Percentiles rank a stretch among this genome's conserved stretches.
phyloP scores from a whole-genome alignment of 2,888 invertebrate species.

The Plagiodera versicolora region DNA sequence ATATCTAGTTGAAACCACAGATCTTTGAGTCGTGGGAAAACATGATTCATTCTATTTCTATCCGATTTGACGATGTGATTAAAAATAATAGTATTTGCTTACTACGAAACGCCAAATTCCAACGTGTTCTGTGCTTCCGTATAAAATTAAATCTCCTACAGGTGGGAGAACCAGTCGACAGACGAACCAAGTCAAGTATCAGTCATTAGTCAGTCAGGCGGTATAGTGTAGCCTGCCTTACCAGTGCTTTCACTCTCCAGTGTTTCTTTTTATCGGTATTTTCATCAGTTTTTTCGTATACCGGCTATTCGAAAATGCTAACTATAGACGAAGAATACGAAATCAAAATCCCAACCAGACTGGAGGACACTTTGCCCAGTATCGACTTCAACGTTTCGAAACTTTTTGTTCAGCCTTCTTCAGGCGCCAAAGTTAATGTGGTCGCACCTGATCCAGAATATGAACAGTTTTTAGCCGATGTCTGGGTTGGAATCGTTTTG shows the following conservation, averaged over 20 bases:
- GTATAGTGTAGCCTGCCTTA: no score
- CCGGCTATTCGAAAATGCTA: slow-evolving; percentile 24
- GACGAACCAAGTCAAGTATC: background rate
- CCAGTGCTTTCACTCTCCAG: background rate
- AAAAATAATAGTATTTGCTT: background rate
- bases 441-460: slow-evolving; percentile 58
- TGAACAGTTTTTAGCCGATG: slow-evolving; percentile 62
- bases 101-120: background rate
- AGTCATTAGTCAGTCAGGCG: background rate
- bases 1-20: background rate
- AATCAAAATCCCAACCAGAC: slow-evolving; percentile 26
- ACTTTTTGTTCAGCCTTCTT: slow-evolving; percentile 26
- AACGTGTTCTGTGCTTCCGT: background rate
- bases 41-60: background rate
- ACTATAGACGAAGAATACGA: slow-evolving; percentile 32
- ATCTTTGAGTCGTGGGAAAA: background rate
- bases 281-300: background rate
- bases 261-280: background rate
- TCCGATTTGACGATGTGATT: background rate
- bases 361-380: slow-evolving; percentile 25
- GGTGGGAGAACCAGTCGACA: background rate
- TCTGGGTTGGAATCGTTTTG: slow-evolving; percentile 65
- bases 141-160: background rate
- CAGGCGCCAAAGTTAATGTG: slow-evolving; percentile 24
- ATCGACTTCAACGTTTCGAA: slow-evolving; percentile 34